These are phyloP conservation scores for Eupsilia transversa DNA, from an alignment of 2,888 invertebrate genomes.

Conservation along the genomic window DNA sequence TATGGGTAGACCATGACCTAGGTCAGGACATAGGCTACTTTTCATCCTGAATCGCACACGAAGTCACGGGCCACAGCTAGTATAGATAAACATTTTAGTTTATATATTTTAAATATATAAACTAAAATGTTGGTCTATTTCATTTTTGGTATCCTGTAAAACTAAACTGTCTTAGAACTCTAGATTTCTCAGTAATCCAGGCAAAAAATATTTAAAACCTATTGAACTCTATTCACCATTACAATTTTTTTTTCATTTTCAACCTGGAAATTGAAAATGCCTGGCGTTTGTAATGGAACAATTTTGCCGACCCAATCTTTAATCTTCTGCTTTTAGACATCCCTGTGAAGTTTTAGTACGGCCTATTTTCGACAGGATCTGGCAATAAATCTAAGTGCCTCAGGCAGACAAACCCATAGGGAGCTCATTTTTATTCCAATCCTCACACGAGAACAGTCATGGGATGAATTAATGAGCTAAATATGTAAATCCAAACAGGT, in stretches of 20 bases:
- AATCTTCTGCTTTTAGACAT: background rate
- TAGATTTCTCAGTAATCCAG: too few species aligned
- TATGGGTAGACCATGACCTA: too few species aligned
- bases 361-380: slow-evolving; percentile 17
- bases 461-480: slow-evolving; percentile 54
- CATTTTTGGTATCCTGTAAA: too few species aligned
- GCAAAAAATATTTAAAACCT: too few species aligned
- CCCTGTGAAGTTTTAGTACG: background rate
- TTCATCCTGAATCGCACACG: too few species aligned
- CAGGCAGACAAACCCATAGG: slow-evolving; percentile 11
- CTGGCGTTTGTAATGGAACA: too few species aligned
- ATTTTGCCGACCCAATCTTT: too few species aligned
- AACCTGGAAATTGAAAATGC: too few species aligned
- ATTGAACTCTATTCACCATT: background rate
- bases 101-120: too few species aligned
- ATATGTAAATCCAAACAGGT: slow-evolving; percentile 58
- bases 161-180: background rate
- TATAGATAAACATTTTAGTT: too few species aligned
- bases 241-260: background rate
- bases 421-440: slow-evolving; percentile 54
- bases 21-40: too few species aligned
- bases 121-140: background rate
- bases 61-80: too few species aligned
- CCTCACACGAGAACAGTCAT: slow-evolving; percentile 40
- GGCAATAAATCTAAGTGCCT: slow-evolving; percentile 14